Evolutionary conservation across 2,113 vertebrate species (phyloP), one percentile per base, ranked within the genome.

Genomic region (Gavia stellata): DNA sequence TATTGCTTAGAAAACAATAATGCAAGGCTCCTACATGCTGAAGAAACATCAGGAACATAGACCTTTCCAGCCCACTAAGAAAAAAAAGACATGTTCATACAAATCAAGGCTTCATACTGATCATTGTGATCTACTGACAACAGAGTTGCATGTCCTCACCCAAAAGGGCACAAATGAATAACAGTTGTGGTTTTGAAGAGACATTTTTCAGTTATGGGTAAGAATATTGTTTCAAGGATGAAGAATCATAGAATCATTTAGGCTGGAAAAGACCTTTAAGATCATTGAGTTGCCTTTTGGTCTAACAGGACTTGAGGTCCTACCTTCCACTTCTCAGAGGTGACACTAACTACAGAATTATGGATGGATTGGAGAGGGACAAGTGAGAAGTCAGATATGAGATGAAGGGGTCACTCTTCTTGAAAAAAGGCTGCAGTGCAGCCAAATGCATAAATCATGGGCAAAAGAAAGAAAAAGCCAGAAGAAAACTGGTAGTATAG

Each of bases 61-160:
- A 34, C 31, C 15, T 80, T 80, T 53, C 24, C 14, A 53, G 7
- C n/a, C 20, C 21, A n/a, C 19, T 47, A 40, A 25, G 11, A 12
- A 58, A 68, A 73, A 47, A 72, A 23, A 0, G 0, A 1, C 19
- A 40, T 45, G 21, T 55, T 55, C 20, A 21, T 40, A 34, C 0
- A 2, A 66, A 71, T n/a, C 28, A 72, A 58, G 19, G 12, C 13
- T 81, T 81, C 38, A 10, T 24, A 29, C 3, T 56, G 34, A 82
- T 19, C 26, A 8, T 36, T 19, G 47, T 29, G 34, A 36, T 40
- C n/a, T 62, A 19, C 47, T 36, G 42, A 47, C 21, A 62, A n/a
- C 5, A 34, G 33, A 58, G 13, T 36, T 38, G 10, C 7, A 12
- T 13, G 16, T 47, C 23, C 29, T 56, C 23, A 44, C 14, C 19